Conservation (phyloP, 2,113 vertebrate genomes). For the Macaca nemestrina region DNA sequence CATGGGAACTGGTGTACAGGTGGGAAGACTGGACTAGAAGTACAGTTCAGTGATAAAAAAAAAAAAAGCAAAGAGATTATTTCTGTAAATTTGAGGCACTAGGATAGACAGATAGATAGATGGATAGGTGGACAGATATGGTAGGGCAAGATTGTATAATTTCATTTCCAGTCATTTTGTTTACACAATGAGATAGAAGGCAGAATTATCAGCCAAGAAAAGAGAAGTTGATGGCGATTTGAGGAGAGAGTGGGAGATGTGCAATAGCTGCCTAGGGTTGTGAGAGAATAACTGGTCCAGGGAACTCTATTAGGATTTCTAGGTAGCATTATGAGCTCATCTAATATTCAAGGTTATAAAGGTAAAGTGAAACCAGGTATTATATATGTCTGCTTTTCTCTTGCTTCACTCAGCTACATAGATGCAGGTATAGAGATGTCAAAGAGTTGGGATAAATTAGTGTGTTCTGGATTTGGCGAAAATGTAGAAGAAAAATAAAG, state of each 20-base stretch:
- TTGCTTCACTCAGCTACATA: background rate
- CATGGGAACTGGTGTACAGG: rapidly evolving
- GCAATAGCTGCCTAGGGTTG: background rate
- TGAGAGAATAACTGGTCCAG: no score
- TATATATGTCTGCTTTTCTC: background rate
- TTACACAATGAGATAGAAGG: background rate
- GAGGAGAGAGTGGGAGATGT: background rate
- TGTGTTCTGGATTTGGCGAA: background rate
- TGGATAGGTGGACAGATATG: background rate
- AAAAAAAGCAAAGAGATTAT: background rate
- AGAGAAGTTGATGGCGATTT: background rate
- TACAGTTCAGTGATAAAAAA: background rate
- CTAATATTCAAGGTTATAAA: background rate
- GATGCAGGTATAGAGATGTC: background rate
- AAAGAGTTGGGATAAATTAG: background rate
- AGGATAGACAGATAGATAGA: no score
- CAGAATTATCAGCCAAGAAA: background rate
- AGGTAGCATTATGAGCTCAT: no score
- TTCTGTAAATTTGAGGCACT: background rate
- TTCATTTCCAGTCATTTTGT: background rate
- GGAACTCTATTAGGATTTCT: background rate
- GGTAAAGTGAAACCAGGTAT: background rate
- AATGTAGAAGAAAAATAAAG: background rate
- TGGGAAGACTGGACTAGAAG: background rate
- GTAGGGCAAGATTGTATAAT: background rate